Percentiles rank a stretch among this genome's conserved stretches.
phyloP scores from a whole-genome alignment of 2,797 vertebrate genomes.

The Pachyuromys duprasi region DNA sequence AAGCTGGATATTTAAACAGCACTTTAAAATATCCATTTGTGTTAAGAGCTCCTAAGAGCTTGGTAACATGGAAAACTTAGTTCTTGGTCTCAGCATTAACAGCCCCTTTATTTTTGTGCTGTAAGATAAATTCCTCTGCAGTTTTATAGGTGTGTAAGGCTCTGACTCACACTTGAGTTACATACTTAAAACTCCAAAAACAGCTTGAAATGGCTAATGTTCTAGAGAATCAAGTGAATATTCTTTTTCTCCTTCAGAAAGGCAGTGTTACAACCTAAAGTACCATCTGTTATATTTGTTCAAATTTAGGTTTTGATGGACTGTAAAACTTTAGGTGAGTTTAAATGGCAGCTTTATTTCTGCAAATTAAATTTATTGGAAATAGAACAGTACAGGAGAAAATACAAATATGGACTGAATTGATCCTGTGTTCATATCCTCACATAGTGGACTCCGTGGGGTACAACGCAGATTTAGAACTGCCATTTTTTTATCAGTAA shows the following conservation, averaged over 20 bases:
- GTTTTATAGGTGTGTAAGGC: background rate
- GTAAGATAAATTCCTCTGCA: background rate
- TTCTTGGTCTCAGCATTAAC: constrained; percentile 25
- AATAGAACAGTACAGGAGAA: background rate
- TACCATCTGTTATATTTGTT: background rate
- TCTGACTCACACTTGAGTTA: constrained; percentile 38
- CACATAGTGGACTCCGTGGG: background rate
- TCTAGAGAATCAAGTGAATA: background rate
- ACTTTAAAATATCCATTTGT: constrained; percentile 38
- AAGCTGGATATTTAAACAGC: constrained; percentile 36
- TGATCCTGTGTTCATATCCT: constrained; percentile 6
- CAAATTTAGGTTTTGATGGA: constrained; percentile 58
- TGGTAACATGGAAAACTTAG: constrained; percentile 32
- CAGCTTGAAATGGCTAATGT: constrained; percentile 4
- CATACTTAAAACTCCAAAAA: constrained; percentile 6
- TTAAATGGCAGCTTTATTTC: constrained; percentile 40
- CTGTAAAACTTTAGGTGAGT: background rate
- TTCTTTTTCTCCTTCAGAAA: background rate
- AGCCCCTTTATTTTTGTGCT: constrained; percentile 25
- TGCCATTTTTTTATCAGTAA: constrained; percentile 40
- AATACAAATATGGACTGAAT: background rate
- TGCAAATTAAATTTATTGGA: constrained; percentile 19
- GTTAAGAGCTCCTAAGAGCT: constrained; percentile 31
- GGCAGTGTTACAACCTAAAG: background rate
- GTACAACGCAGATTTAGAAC: background rate